Evolutionary conservation across 2,113 vertebrate genomes (phyloP), one percentile per base, ranked within the genome.

Genomic region (Benitochromis conjunctus): DNA sequence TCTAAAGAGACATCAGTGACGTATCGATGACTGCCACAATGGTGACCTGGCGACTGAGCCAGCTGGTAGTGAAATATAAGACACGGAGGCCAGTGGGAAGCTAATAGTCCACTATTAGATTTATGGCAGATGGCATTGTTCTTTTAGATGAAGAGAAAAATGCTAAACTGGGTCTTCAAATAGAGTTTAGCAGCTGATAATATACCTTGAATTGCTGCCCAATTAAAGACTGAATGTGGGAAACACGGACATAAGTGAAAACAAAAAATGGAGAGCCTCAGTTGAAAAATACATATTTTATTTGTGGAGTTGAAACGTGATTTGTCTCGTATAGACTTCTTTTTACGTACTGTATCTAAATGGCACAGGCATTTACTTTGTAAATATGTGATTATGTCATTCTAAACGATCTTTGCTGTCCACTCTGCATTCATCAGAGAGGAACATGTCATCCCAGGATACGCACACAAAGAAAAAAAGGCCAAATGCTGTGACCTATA

Each of bases 351-450:
- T 64, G 6, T 64, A 64, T 88, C 62, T 41, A 12, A 84, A 66
- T 21, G 7, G 24, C 18, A 34, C 48, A 21, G 19, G 1, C 57
- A 54, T 38, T 84, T 57, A 24, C 34, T 11, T 58, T 14, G 48
- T 8, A 41, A 31, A 41, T 29, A 13, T 62, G n/a, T 46, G 3
- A 76, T 71, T 58, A 11, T 69, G 43, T 81, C 14, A 9, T 79
- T 21, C 34, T 48, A 81, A 48, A 86, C 38, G 24, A 1, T 24
- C 18, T 36, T 56, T 51, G 16, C 18, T 90, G 56, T 90, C 38
- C 10, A 4, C 46, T 86, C 21, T 90, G 5, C 24, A 9, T 84
- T 82, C 34, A 24, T 58, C 94, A 97, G 96, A 21, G 96, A 96
- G 79, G 95, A 95, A 56, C 82, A 80, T 18, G 79, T 9, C n/a